These are phyloP conservation scores for Mellilla xanthometata DNA, from an alignment of 2,888 invertebrate species.

Conservation along the genomic window DNA sequence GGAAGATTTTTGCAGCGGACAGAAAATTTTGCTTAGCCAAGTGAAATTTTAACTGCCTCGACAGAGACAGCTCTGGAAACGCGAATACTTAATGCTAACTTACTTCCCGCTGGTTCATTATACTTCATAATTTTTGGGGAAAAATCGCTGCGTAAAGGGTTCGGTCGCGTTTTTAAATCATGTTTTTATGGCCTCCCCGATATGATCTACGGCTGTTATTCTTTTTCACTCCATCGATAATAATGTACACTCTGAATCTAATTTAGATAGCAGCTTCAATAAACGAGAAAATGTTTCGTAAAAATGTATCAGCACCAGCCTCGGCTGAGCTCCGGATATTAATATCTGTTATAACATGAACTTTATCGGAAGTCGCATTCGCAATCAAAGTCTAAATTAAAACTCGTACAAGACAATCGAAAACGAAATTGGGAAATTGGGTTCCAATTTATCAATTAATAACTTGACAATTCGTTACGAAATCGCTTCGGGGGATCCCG, in stretches of 20 bases:
- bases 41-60: conserved; percentile 82
- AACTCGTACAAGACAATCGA: conserved; percentile 32
- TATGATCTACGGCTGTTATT: conserved; percentile 31
- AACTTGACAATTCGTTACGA: conserved; percentile 50
- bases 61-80: conserved; percentile 78
- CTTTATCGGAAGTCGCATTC: conserved; percentile 23
- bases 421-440: conserved; percentile 36
- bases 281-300: conserved; percentile 18
- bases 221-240: conserved; percentile 21
- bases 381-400: conserved; percentile 32
- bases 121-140: conserved; percentile 73
- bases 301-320: conserved; percentile 23
- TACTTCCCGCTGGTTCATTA: conserved; percentile 79
- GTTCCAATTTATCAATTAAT: conserved; percentile 49
- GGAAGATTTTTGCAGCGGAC: conserved; percentile 80
- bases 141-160: conserved; percentile 67
- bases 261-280: conserved; percentile 25
- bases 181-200: conserved; percentile 31
- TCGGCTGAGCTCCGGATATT: conserved; percentile 25
- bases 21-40: conserved; percentile 82
- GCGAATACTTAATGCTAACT: conserved; percentile 79
- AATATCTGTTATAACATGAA: conserved; percentile 26
- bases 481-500: conserved; percentile 44
- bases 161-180: conserved; percentile 36
- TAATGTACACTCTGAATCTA: conserved; percentile 17